Evolutionary conservation across 53 echinoderm and acorn worm species (phyloP).

Genomic region (Arbacia lixula): DNA sequence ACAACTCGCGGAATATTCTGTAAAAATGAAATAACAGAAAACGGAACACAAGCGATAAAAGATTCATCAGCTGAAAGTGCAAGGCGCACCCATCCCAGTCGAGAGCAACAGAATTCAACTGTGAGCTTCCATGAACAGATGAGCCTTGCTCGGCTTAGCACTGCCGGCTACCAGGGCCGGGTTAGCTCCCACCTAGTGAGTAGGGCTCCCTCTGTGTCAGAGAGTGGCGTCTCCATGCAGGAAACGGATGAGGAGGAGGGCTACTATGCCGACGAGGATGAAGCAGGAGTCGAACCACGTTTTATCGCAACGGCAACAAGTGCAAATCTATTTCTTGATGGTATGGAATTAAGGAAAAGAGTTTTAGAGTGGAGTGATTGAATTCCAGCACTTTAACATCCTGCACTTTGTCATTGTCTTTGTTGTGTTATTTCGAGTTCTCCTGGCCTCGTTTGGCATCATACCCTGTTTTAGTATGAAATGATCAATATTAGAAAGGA

Average conservation of each 20-base stretch:
- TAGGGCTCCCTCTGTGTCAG: constrained; percentile 82
- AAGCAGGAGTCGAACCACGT: background rate
- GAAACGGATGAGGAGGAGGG: constrained; percentile 68
- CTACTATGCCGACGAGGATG: constrained; percentile 51
- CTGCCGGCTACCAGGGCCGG: constrained; percentile 49
- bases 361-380: background rate
- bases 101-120: constrained; percentile 31
- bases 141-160: constrained; percentile 37
- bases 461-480: too few relatives aligned
- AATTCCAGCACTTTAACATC: constrained; percentile 1
- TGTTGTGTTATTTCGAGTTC: too few relatives aligned
- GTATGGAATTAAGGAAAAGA: constrained; percentile 31
- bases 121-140: constrained; percentile 44
- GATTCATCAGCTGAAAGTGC: constrained; percentile 18
- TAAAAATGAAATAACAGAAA: too few relatives aligned
- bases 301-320: constrained; percentile 46
- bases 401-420: too few relatives aligned
- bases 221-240: constrained; percentile 78
- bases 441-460: too few relatives aligned
- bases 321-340: constrained; percentile 35
- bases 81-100: constrained; percentile 5
- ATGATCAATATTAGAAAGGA: too few relatives aligned
- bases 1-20: too few relatives aligned
- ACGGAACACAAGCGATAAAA: background rate
- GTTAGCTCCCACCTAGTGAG: constrained; percentile 66